A percentile compares a stretch with the other conserved stretches of the same genome.
phyloP scores from a whole-genome alignment of 2,888 invertebrate species.

The Empis stercorea region DNA sequence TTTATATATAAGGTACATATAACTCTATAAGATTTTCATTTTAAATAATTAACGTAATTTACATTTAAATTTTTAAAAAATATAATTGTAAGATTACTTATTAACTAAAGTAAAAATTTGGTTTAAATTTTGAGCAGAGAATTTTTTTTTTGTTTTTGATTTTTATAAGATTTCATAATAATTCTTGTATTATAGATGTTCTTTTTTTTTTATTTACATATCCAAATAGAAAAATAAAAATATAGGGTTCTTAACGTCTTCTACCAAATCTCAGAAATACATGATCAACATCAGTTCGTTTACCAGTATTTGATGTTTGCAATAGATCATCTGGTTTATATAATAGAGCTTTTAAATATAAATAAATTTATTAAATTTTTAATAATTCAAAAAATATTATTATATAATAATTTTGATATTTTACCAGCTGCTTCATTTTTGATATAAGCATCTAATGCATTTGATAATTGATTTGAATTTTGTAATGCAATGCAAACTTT shows the following conservation, averaged over 20 bases:
- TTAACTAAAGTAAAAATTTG: too few species aligned
- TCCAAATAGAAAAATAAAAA: too few species aligned
- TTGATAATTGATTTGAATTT: constrained; percentile 31
- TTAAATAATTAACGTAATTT: too few species aligned
- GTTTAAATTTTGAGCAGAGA: background rate
- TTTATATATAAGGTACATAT: too few species aligned
- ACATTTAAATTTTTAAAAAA: too few species aligned
- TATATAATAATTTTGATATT: constrained; percentile 7
- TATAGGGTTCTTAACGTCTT: constrained; percentile 46
- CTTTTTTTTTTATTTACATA: too few species aligned
- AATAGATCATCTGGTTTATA: constrained; percentile 30
- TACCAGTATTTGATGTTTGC: constrained; percentile 47
- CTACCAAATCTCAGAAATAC: constrained; percentile 82
- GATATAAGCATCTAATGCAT: constrained; percentile 31
- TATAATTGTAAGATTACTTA: too few species aligned
- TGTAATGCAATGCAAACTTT: constrained; percentile 43
- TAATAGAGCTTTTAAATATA: constrained; percentile 22
- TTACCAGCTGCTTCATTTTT: constrained; percentile 35
- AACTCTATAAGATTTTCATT: too few species aligned
- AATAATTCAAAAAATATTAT: too few species aligned
- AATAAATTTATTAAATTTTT: too few species aligned
- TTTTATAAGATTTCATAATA: background rate
- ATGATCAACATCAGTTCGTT: constrained; percentile 81
- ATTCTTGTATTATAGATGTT: too few species aligned
- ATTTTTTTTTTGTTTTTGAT: background rate